phyloP scores from a whole-genome alignment of 2,113 vertebrate species.

The Cyprinodon brontotheroides region DNA sequence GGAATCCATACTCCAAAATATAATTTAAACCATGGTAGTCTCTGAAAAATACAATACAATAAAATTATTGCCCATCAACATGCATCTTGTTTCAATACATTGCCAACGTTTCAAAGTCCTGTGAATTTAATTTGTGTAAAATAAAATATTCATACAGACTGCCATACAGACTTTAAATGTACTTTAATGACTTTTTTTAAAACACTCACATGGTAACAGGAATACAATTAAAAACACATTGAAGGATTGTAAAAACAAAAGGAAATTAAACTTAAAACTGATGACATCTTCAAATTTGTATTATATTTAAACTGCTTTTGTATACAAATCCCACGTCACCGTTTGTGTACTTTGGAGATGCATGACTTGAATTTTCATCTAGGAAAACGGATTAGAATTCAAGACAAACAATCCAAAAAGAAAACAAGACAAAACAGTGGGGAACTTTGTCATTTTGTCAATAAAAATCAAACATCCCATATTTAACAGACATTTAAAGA shows the following conservation, averaged over 20 bases:
- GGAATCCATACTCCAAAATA: too few relatives aligned
- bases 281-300: background rate
- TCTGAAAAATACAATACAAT: too few relatives aligned
- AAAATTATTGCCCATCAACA: too few relatives aligned
- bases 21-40: too few relatives aligned
- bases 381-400: background rate
- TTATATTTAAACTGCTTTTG: background rate
- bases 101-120: too few relatives aligned
- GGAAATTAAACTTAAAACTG: too few relatives aligned
- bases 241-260: background rate
- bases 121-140: background rate
- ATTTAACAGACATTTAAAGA: background rate
- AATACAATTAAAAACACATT: background rate
- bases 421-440: too few relatives aligned
- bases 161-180: background rate
- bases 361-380: background rate
- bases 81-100: too few relatives aligned
- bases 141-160: background rate
- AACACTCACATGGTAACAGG: background rate
- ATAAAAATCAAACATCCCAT: background rate
- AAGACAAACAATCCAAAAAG: background rate
- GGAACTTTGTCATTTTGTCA: background rate
- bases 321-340: background rate
- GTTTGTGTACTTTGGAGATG: background rate
- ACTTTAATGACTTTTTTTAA: background rate